Evolutionary conservation across 2,797 vertebrate species (phyloP), one percentile per base, ranked within the genome.

Genomic region (Gephyroberyx darwinii): DNA sequence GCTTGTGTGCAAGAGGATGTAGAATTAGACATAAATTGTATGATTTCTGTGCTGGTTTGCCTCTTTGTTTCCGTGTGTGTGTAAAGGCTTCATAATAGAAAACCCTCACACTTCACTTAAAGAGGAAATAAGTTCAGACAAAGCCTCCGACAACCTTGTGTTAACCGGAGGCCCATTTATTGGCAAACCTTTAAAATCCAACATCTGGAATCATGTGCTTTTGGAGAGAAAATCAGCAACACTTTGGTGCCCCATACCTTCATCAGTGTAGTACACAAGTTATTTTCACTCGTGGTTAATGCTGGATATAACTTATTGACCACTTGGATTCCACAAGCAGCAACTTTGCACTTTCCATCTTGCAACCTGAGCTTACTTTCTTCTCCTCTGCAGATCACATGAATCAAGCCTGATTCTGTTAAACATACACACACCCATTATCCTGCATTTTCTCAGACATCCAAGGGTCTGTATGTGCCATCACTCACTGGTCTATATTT

Each of bases 261-360:
- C 59, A 19, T 53, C 37, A 30, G 4, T 17, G 14, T 26, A 9
- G 1, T 12, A 10, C 22, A 52, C 20, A 26, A 26, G 43, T 16
- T 45, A 13, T 41, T 5, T 63, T 53, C 45, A 30, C 22, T 65
- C 41, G 16, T 45, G 57, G 9, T 72, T 65, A 12, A 10, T 35
- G 62, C 30, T 52, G 45, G n/a, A 33, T 37, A 53, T 26, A 53
- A 30, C 22, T 45, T 45, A 45, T 45, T 45, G 43, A 14, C 43
- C 13, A 53, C 22, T 5, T 22, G 5, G 4, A 6, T n/a, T 19
- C 56, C 10, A 37, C 56, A 5, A 41, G 10, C 35, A 26, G 12
- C 55, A 69, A 78, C 78, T 22, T 86, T 55, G 62, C 56, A 26
- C 51, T 75, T 48, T 69, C 79, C 68, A 17, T 73, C 84, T n/a